These are phyloP conservation scores for Rhagophthalmus giganteus DNA, from an alignment of 2,888 invertebrate species.

Conservation along the genomic window DNA sequence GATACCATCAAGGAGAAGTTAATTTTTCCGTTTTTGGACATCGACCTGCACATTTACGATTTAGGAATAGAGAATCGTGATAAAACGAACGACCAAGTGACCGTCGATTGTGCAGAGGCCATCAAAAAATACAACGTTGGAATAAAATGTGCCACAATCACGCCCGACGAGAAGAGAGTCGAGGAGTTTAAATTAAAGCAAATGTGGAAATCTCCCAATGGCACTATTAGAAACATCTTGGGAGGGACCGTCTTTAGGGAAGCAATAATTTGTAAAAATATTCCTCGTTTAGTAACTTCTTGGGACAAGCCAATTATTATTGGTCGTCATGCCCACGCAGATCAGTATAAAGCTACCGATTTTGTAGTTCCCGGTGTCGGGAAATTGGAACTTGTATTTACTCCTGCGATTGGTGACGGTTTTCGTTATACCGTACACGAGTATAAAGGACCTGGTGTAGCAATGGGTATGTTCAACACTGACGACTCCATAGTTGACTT, in stretches of 20 bases:
- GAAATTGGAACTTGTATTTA: constrained; percentile 82
- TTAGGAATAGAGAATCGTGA: constrained; percentile 95
- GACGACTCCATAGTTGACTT: constrained; percentile 92
- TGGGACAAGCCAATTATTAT: constrained; percentile 98
- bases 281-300: constrained; percentile 90
- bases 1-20: constrained; percentile 96
- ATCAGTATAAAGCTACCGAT: constrained; percentile 97
- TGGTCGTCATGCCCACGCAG: constrained; percentile 97
- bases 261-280: constrained; percentile 88
- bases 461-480: constrained; percentile 95
- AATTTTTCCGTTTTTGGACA: constrained; percentile 92
- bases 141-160: constrained; percentile 98
- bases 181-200: constrained; percentile 85
- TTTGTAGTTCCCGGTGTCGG: constrained; percentile 92
- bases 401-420: constrained; percentile 65
- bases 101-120: constrained; percentile 95
- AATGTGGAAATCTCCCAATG: constrained; percentile 92
- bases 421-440: constrained; percentile 79
- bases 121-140: constrained; percentile 97
- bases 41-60: constrained; percentile 92
- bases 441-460: constrained; percentile 86
- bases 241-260: constrained; percentile 82
- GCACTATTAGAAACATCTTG: constrained; percentile 84
- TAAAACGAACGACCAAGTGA: constrained; percentile 92
- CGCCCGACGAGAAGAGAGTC: constrained; percentile 95